Conservation (phyloP, 2,888 invertebrate genomes). For the Drosophila meridionalis region DNA sequence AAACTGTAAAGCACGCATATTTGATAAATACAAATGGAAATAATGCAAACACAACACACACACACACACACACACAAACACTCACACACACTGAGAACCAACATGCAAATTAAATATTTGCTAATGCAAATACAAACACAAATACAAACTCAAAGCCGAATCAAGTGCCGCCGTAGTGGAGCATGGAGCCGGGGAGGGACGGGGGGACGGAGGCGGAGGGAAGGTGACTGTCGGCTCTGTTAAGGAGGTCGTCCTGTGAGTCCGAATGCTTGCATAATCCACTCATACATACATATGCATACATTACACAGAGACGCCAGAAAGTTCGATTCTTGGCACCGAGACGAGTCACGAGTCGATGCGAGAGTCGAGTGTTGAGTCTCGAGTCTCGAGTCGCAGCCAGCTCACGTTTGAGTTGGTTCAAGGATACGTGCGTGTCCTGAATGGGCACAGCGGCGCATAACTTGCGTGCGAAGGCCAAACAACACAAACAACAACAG, state of each 20-base stretch:
- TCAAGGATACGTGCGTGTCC: slow-evolving; percentile 76
- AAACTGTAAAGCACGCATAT: slow-evolving; percentile 30
- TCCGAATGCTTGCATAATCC: slow-evolving; percentile 74
- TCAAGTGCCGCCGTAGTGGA: slow-evolving; percentile 33
- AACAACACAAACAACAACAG: slow-evolving; percentile 22
- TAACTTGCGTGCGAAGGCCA: slow-evolving; percentile 76
- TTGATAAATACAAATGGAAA: slow-evolving; percentile 63
- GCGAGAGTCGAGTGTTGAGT: slow-evolving; percentile 8
- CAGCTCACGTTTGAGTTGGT: slow-evolving; percentile 25
- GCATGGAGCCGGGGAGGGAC: background rate
- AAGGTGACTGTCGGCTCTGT: slow-evolving; percentile 10
- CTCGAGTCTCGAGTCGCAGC: slow-evolving; percentile 4
- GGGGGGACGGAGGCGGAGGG: background rate
- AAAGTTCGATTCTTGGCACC: slow-evolving; percentile 32
- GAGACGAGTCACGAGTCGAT: slow-evolving; percentile 10
- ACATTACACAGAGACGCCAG: slow-evolving; percentile 15
- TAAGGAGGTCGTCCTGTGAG: slow-evolving; percentile 42
- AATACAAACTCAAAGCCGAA: slow-evolving; percentile 34
- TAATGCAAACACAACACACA: slow-evolving; percentile 39
- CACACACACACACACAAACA: background rate
- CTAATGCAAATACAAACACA: slow-evolving; percentile 42
- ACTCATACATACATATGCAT: slow-evolving; percentile 37
- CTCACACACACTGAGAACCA: slow-evolving; percentile 53
- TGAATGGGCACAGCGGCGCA: slow-evolving; percentile 36
- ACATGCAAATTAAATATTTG: slow-evolving; percentile 79